Evolutionary conservation across 2,888 invertebrate genomes (phyloP).

Genomic region (Drosophila fulvimacula): DNA sequence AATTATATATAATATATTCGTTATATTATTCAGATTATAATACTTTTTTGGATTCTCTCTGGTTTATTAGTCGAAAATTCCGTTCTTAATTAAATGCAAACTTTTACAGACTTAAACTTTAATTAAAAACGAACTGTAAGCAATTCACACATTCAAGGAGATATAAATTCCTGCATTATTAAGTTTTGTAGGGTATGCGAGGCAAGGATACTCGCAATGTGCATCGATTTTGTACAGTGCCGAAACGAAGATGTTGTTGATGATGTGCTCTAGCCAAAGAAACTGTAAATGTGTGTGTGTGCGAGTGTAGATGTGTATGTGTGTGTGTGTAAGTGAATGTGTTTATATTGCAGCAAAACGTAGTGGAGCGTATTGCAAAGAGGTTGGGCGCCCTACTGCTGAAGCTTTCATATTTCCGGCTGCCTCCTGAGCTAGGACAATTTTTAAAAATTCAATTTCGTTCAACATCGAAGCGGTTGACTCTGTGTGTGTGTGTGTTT

Average conservation of each 20-base stretch:
- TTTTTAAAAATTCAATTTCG: constrained; percentile 81
- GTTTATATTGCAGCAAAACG: constrained; percentile 39
- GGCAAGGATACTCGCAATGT: constrained; percentile 26
- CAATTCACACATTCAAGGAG: neutral
- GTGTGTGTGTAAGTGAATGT: constrained; percentile 18
- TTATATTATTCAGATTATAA: neutral
- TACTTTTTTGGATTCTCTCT: neutral
- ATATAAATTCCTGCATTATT: neutral
- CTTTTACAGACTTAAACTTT: neutral
- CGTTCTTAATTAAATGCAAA: constrained; percentile 4
- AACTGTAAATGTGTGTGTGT: constrained; percentile 21
- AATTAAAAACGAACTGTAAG: constrained; percentile 1
- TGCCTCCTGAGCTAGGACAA: constrained; percentile 68
- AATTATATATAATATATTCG: too few species aligned
- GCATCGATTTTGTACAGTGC: constrained; percentile 53
- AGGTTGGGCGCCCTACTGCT: constrained; percentile 6
- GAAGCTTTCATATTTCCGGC: constrained; percentile 72
- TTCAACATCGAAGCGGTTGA: constrained; percentile 66
- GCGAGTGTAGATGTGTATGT: neutral
- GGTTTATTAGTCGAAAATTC: neutral
- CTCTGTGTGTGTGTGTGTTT: constrained; percentile 22
- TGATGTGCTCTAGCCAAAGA: constrained; percentile 64
- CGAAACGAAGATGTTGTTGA: constrained; percentile 65
- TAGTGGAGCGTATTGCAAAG: constrained; percentile 44
- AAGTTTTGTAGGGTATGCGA: constrained; percentile 26